Evolutionary conservation across 1,140 invertebrate genomes (phyloP).

Genomic region (Scaptomyza hsui): DNA sequence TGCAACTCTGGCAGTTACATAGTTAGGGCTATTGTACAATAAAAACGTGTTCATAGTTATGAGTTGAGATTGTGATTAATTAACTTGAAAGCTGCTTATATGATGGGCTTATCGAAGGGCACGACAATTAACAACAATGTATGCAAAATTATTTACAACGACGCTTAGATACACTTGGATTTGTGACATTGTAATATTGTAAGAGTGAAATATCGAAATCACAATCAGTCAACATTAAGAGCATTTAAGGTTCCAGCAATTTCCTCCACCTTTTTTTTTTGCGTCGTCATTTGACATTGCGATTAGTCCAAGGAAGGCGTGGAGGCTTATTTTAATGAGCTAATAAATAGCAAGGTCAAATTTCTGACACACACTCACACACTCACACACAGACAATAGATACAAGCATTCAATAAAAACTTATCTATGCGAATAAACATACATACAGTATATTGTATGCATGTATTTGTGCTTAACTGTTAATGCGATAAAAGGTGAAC

Average conservation of each 20-base stretch:
- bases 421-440: background rate
- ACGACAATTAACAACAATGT: conserved; percentile 4
- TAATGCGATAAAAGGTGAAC: conserved; percentile 12
- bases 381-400: conserved; percentile 13
- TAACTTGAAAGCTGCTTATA: background rate
- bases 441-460: background rate
- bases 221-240: too few species aligned
- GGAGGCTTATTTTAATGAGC: conserved; percentile 14
- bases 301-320: conserved; percentile 28
- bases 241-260: background rate
- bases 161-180: background rate
- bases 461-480: conserved; percentile 9
- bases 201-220: too few species aligned
- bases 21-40: too few species aligned
- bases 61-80: conserved; percentile 10
- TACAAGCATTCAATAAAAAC: background rate
- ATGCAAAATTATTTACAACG: background rate
- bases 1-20: background rate
- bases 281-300: conserved; percentile 24
- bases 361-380: conserved; percentile 1
- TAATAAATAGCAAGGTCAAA: conserved; percentile 38
- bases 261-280: background rate
- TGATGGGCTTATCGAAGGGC: conserved; percentile 17
- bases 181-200: too few species aligned
- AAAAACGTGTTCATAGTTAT: too few species aligned